These are phyloP conservation scores for Andrena camellia DNA, from an alignment of 2,888 invertebrate species.

Conservation along the genomic window DNA sequence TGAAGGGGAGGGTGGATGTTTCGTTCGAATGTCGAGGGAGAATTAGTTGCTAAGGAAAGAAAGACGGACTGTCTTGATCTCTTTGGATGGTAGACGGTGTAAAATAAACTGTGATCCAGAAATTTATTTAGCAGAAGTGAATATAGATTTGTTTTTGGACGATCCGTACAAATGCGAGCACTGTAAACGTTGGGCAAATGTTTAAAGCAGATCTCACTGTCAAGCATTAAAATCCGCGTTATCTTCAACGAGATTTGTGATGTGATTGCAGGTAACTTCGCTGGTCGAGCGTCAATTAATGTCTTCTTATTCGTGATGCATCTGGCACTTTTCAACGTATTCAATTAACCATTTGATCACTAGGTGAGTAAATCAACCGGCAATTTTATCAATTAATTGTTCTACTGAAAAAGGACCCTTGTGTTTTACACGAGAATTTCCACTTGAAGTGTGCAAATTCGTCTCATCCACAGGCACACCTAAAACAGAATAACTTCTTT, in stretches of 20 bases:
- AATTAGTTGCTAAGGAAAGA: no score
- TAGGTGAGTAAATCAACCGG: slow-evolving; percentile 37
- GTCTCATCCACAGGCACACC: no score
- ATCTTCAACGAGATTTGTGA: neutral
- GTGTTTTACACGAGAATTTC: no score
- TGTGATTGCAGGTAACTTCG: slow-evolving; percentile 57
- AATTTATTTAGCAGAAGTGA: neutral
- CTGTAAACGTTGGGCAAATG: neutral
- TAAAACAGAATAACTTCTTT: no score
- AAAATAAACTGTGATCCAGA: no score
- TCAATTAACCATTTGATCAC: slow-evolving; percentile 37
- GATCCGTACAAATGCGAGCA: neutral
- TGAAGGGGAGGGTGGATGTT: neutral
- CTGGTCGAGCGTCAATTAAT: slow-evolving; percentile 42
- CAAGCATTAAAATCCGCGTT: neutral
- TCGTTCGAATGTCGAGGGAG: neutral
- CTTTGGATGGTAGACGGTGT: no score
- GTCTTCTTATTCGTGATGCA: slow-evolving; percentile 41
- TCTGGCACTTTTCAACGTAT: slow-evolving; percentile 35
- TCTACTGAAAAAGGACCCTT: no score
- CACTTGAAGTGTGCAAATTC: no score
- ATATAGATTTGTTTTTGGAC: neutral
- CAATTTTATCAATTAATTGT: neutral
- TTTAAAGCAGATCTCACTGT: neutral
- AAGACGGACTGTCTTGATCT: no score